A percentile compares a stretch with the other conserved stretches of the same genome.
Evolutionary conservation across 2,113 vertebrate genomes (phyloP).

Genomic region (Jacana jacana): DNA sequence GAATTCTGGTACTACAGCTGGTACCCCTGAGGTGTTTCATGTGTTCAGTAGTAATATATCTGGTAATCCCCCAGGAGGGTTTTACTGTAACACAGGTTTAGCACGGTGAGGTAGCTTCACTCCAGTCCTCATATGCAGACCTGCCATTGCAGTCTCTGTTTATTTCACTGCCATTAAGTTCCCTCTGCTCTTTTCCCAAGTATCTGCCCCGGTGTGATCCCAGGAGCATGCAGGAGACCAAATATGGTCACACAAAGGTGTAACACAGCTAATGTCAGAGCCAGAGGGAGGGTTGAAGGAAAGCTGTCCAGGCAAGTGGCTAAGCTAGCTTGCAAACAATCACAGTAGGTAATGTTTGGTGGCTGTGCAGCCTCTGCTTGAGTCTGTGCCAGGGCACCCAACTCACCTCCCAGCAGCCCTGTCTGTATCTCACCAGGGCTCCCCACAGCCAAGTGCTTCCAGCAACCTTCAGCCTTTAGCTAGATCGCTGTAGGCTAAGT

Average conservation of each 20-base stretch:
- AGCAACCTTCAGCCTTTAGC: neutral
- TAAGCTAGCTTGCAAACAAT: neutral
- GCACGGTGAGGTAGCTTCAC: neutral
- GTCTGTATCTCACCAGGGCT: neutral
- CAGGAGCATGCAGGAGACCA: neutral
- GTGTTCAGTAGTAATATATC: neutral
- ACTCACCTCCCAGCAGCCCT: neutral
- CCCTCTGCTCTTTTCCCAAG: neutral
- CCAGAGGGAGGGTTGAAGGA: neutral
- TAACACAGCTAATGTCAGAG: neutral
- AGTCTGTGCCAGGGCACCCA: neutral
- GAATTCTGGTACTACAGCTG: neutral
- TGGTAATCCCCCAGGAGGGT: neutral
- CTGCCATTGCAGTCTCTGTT: neutral
- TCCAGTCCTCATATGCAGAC: neutral
- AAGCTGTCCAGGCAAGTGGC: neutral
- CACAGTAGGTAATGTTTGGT: fast-evolving
- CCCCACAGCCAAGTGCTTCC: neutral
- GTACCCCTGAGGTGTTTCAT: neutral
- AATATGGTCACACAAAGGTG: neutral
- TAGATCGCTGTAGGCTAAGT: neutral
- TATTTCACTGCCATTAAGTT: neutral
- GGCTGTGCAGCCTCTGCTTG: neutral
- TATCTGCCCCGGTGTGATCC: neutral
- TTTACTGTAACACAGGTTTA: neutral